phyloP scores from a whole-genome alignment of 1,140 invertebrate genomes.

The Trichonephila clavipes region DNA sequence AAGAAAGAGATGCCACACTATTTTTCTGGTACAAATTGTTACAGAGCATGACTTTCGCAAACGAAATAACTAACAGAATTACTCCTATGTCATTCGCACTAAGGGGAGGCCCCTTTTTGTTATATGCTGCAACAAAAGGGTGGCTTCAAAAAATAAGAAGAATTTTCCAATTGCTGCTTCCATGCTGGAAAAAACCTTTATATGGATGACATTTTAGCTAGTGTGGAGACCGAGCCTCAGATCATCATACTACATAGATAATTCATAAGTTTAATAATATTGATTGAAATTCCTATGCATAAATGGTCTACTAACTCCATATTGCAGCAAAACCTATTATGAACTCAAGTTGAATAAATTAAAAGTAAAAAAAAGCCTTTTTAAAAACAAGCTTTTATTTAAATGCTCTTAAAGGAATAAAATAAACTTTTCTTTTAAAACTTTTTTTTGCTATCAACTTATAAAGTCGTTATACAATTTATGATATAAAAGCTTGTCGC shows the following conservation, averaged over 20 bases:
- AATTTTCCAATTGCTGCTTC: conserved; percentile 54
- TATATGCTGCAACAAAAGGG: conserved; percentile 45
- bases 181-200: conserved; percentile 25
- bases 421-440: too few species aligned
- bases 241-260: conserved; percentile 9
- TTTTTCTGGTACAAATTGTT: conserved; percentile 4
- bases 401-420: too few species aligned
- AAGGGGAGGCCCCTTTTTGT: conserved; percentile 41
- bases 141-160: background rate
- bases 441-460: too few species aligned
- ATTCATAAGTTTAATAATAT: background rate
- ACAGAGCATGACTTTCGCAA: background rate
- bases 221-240: background rate
- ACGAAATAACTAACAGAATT: conserved; percentile 54
- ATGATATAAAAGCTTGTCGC: too few species aligned
- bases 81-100: conserved; percentile 45
- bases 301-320: background rate
- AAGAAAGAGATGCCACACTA: conserved; percentile 33
- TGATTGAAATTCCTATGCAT: background rate
- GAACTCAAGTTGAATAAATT: background rate
- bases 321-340: background rate
- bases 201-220: conserved; percentile 53
- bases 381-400: too few species aligned
- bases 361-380: too few species aligned
- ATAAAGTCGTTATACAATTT: too few species aligned